These are phyloP conservation scores for Eupsilia transversa DNA, from an alignment of 2,888 invertebrate genomes.

Conservation along the genomic window DNA sequence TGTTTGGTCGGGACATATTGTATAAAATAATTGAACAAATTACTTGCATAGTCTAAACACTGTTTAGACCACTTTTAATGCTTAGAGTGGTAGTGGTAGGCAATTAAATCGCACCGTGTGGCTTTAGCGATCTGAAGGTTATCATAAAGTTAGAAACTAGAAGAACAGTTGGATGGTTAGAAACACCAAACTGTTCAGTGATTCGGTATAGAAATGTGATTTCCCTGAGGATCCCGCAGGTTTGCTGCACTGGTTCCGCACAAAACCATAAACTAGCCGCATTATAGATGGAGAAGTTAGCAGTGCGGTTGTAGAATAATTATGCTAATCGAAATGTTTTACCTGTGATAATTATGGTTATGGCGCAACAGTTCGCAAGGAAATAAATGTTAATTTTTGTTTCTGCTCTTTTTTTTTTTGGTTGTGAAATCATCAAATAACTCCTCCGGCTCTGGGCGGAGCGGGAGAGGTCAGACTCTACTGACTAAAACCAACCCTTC, in stretches of 20 bases:
- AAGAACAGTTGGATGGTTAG: slow-evolving; percentile 2
- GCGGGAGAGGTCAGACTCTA: no score
- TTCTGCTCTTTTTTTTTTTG: no score
- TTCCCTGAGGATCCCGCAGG: slow-evolving; percentile 38
- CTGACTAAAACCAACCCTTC: no score
- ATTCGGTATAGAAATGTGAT: slow-evolving; percentile 39
- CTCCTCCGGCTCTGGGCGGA: no score
- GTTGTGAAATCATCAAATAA: no score
- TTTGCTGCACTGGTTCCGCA: slow-evolving; percentile 44
- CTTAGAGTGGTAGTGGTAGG: no score
- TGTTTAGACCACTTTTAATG: neutral
- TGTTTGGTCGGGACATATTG: no score
- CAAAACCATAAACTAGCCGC: slow-evolving; percentile 20
- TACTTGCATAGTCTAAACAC: neutral
- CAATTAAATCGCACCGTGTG: neutral
- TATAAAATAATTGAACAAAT: neutral
- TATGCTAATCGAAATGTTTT: neutral
- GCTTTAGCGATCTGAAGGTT: neutral
- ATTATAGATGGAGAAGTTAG: slow-evolving; percentile 18
- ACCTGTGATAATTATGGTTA: neutral
- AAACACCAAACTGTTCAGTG: slow-evolving; percentile 21
- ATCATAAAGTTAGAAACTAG: neutral
- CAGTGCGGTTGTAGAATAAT: neutral
- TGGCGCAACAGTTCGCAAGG: neutral
- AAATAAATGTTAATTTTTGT: neutral